phyloP scores from a whole-genome alignment of 2,888 invertebrate species.

The Hofmannophila pseudospretella region DNA sequence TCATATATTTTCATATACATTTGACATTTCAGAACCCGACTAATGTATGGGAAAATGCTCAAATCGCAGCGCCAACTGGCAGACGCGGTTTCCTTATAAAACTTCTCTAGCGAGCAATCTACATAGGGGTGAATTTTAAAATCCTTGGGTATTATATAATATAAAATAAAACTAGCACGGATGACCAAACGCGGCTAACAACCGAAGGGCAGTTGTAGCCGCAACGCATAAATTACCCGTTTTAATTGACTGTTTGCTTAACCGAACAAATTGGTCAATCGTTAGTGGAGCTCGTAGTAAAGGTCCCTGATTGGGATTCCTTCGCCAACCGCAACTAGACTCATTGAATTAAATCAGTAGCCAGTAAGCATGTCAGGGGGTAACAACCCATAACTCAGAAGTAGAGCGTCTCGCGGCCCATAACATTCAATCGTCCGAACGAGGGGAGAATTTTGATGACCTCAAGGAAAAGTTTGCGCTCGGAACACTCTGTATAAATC shows the following conservation, averaged over 20 bases:
- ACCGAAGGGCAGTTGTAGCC: background rate
- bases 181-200: background rate
- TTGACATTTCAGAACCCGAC: too few species aligned
- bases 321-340: slow-evolving; percentile 13
- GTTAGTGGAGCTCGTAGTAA: slow-evolving; percentile 12
- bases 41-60: too few species aligned
- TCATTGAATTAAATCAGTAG: slow-evolving; percentile 62
- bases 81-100: too few species aligned
- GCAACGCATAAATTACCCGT: slow-evolving; percentile 1
- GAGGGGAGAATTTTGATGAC: slow-evolving; percentile 73
- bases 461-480: slow-evolving; percentile 68
- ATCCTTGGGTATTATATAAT: too few species aligned
- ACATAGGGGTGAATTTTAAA: too few species aligned
- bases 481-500: slow-evolving; percentile 70
- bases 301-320: slow-evolving; percentile 14
- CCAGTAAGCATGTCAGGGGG: slow-evolving; percentile 54
- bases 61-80: too few species aligned
- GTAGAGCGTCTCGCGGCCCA: slow-evolving; percentile 66
- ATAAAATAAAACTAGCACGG: background rate
- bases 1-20: too few species aligned
- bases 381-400: slow-evolving; percentile 64
- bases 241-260: slow-evolving; percentile 4
- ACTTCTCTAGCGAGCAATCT: too few species aligned
- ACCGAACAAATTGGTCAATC: slow-evolving; percentile 5
- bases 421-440: slow-evolving; percentile 74